phyloP scores from a whole-genome alignment of 1,140 invertebrate species.

The Steinernema feltiae region DNA sequence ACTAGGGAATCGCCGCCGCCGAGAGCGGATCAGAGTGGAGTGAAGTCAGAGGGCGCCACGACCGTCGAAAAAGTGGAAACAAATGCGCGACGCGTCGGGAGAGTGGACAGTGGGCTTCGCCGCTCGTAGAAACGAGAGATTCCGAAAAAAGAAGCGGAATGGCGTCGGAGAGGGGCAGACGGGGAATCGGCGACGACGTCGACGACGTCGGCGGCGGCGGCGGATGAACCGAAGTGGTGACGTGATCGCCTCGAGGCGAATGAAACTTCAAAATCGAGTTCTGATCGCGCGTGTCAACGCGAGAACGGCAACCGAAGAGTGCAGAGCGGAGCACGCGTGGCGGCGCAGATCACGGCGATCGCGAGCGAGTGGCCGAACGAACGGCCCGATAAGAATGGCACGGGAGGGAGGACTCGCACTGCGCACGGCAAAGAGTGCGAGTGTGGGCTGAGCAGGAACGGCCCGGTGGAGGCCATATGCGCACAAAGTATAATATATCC shows the following conservation, averaged over 20 bases:
- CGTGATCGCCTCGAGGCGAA: slow-evolving; percentile 9
- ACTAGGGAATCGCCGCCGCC: background rate
- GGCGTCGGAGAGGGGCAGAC: background rate
- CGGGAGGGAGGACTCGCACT: background rate
- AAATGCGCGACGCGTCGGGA: background rate
- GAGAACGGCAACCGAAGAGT: background rate
- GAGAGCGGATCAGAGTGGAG: background rate
- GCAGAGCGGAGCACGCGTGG: background rate
- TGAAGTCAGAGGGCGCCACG: background rate
- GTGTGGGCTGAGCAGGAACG: background rate
- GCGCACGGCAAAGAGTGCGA: background rate
- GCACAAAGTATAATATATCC: too few species aligned
- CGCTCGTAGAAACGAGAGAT: background rate
- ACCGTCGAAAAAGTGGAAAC: background rate
- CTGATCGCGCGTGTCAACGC: background rate
- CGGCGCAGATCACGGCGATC: background rate
- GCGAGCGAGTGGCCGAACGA: background rate
- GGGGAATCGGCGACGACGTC: too few species aligned
- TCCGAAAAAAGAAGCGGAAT: background rate
- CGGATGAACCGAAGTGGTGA: background rate
- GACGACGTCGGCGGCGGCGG: background rate
- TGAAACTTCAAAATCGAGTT: background rate
- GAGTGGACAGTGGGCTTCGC: background rate
- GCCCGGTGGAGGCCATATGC: background rate
- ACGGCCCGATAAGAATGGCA: slow-evolving; percentile 7